These are phyloP conservation scores for Lycaena phlaeas DNA, from an alignment of 2,888 invertebrate genomes.

Conservation along the genomic window DNA sequence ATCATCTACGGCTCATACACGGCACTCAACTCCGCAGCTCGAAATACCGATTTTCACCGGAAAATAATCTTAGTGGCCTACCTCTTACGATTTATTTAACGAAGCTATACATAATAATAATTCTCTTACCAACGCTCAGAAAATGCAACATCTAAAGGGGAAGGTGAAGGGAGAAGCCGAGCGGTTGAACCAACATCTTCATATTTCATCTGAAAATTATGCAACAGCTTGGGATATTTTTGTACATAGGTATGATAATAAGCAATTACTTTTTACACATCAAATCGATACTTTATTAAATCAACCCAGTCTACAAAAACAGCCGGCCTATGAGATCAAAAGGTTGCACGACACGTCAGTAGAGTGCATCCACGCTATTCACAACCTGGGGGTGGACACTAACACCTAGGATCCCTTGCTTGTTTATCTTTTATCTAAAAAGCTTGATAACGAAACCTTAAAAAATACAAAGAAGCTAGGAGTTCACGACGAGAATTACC, in stretches of 20 bases:
- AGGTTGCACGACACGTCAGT: no score
- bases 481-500: not conserved
- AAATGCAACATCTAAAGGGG: conserved; percentile 9
- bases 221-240: conserved; percentile 17
- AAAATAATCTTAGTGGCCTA: conserved; percentile 15
- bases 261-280: conserved; percentile 15
- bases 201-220: conserved; percentile 9
- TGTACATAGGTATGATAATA: conserved; percentile 17
- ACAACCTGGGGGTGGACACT: no score
- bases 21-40: conserved; percentile 12
- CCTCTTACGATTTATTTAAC: conserved; percentile 17
- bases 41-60: conserved; percentile 17
- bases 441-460: no score
- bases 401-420: no score
- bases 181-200: conserved; percentile 15
- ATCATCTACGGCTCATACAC: conserved; percentile 6
- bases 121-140: conserved; percentile 13
- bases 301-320: no score
- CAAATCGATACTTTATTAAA: no score
- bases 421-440: no score
- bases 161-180: conserved; percentile 14
- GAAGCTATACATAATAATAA: conserved; percentile 17
- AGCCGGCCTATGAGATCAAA: no score
- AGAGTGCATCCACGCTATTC: no score
- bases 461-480: not conserved